Evolutionary conservation across 2,113 vertebrate species (phyloP).

Genomic region (Myrmophylax atrothorax): DNA sequence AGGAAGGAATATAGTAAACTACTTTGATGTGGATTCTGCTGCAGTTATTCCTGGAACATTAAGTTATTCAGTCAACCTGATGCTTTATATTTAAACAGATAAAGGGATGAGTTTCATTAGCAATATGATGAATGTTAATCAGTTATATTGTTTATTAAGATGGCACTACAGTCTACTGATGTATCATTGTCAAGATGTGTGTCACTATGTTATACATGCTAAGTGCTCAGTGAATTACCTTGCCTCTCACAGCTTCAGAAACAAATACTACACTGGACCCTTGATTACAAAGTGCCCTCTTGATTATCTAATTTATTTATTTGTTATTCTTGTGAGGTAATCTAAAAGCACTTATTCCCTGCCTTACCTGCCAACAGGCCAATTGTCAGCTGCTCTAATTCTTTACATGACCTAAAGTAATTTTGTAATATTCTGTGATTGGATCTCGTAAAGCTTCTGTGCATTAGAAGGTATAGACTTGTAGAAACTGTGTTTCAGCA

Average conservation of each 20-base stretch:
- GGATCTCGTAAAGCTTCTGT: neutral
- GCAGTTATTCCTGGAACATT: neutral
- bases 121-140: constrained; percentile 36
- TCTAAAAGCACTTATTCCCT: neutral
- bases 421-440: neutral
- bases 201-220: neutral
- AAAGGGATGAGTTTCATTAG: constrained; percentile 20
- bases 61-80: neutral
- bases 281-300: neutral
- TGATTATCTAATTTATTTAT: neutral
- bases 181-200: neutral
- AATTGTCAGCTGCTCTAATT: neutral
- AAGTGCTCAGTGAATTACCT: constrained; percentile 1
- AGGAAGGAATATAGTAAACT: neutral
- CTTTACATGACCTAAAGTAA: neutral
- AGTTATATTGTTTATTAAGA: constrained; percentile 27
- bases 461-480: neutral
- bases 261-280: neutral
- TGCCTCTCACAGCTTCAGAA: neutral
- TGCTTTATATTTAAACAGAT: neutral
- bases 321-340: neutral
- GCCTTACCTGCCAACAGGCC: neutral
- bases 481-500: neutral
- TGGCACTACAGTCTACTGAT: neutral
- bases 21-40: neutral